Base-by-base conservation (phyloP, 2,113 vertebrate species). In the Atrichornis clamosus region DNA sequence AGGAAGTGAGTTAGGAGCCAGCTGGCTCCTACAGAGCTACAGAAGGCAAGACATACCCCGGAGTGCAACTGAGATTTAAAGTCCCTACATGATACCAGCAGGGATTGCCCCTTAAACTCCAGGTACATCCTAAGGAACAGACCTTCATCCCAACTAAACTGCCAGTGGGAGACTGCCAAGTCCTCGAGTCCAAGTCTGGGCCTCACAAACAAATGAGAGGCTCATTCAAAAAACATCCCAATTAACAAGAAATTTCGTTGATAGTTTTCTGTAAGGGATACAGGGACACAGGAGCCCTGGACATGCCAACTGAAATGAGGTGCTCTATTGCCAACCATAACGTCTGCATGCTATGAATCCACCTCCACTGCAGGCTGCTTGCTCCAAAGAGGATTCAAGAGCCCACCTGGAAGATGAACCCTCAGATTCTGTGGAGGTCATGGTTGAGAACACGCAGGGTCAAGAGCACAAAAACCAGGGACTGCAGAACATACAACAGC, bases 311-410 rank as follows among this genome's bases (percentile, higher is more conserved):
- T 7, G 53, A 53, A 73, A 62, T 5, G 44, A 75, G 65, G 44
- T 16, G 17, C 44, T 47, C 1, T 2, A 11, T 0, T 32, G 69
- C 52, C 76, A 73, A 72, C 41, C 7, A 16, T 13, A 41, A 56
- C 0, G 2, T 13, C 14, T 68, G 13, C 37, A 5, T 0, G 3
- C 49, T 6, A 30, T 1, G 18, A 53, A 55, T 3, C 21, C 13
- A 37, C 15, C 39, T 59, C 52, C 23, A 6, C 2, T 13, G 28
- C 55, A 41, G 17, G 44, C 9, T 44, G 42, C 9, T 39, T 13
- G 27, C 24, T 41, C 24, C 83, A 50, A 35, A 86, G 46, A 55
- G 11, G 6, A 60, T 20, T 53, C 18, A 23, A 39, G 39, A 6
- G 7, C 5, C 49, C 32, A 27, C 15, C 0, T 21, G 0, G 0